phyloP scores from a whole-genome alignment of 2,797 vertebrate genomes.

The Anguilla megastoma region DNA sequence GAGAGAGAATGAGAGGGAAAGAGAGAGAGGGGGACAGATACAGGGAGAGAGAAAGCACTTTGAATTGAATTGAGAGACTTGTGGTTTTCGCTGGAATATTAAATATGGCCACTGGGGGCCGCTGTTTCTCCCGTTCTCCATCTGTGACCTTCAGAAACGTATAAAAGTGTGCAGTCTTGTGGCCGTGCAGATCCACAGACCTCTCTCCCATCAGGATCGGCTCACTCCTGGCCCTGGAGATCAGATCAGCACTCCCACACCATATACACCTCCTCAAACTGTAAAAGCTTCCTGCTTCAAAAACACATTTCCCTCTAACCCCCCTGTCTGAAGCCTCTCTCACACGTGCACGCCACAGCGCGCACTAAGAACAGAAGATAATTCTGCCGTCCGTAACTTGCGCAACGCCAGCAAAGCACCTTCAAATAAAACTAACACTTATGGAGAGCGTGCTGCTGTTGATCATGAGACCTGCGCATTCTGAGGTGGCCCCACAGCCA shows the following conservation, averaged over 20 bases:
- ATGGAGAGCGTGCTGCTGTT: not conserved
- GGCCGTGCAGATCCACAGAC: not conserved
- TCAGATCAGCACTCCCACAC: not conserved
- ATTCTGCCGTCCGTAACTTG: not conserved
- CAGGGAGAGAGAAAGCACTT: not conserved
- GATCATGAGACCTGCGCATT: not conserved
- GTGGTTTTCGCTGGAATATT: not conserved
- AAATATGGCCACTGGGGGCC: not conserved
- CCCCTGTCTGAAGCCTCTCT: not conserved
- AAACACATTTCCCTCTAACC: not conserved
- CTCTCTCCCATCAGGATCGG: not conserved
- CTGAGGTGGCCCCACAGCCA: not conserved
- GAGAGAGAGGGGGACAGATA: not conserved
- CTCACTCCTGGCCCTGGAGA: not conserved
- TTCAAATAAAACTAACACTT: not conserved
- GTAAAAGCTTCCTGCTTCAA: not conserved
- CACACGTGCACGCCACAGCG: not conserved
- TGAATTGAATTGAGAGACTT: too few relatives aligned
- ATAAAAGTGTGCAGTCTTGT: not conserved
- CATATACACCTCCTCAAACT: constrained; percentile 2
- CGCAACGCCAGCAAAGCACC: not conserved
- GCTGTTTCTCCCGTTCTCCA: not conserved
- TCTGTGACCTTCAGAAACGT: not conserved
- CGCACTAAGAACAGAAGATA: not conserved
- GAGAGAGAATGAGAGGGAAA: not conserved